Base-by-base conservation (phyloP, 92 coral and sea anemone genomes). In the Zoanthus sansibaricus region DNA sequence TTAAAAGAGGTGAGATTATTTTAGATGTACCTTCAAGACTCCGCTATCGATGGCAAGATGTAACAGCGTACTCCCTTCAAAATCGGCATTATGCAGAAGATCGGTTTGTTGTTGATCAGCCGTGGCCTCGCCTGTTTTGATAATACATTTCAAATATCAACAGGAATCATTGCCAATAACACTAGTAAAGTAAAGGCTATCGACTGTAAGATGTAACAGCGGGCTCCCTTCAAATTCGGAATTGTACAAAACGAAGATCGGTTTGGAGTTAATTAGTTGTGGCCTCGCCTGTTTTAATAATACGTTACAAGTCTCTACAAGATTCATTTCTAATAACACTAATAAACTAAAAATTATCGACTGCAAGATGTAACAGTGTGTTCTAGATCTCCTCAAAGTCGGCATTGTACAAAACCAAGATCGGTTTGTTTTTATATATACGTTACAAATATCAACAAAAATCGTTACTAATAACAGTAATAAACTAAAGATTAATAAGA, bases 41-140 rank as follows among this genome's bases (percentile, higher is more conserved):
- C 96, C 94, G 58, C 98, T 93, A 61, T 94, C 98, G 58, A 94
- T 93, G 47, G 98, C 96, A 25, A 94, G 83, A 80, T 94, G 98
- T 14, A 94, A 75, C n/a, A 94, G 75, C 5, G 98, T 86, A 72
- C 98, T 93, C 14, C 98, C 98, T 56, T 94, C 98, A 44, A 71
- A 89, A 68, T 94, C 98, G 0, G 90, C 98, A 20, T 90, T 88
- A 58, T 94, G 93, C 13, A 94, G 49, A 1, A 93, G 86, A 31
- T 94, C 98, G 13, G 85, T 69, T 47, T 90, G 83, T 56, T 89
- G 85, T 51, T 94, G 94, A 55, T 78, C 70, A 69, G 78, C 88
- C 18, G 76, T 54, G 16, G 89, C 96, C 10, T 79, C 67, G 76
- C 89, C 98, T 94, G 67, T 12, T 64, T 15, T n/a, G 7, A 49